Percentiles rank a stretch among this genome's conserved stretches.
These are phyloP conservation scores for Adineta ricciae DNA, from an alignment of 2,888 invertebrate species.

Conservation along the genomic window DNA sequence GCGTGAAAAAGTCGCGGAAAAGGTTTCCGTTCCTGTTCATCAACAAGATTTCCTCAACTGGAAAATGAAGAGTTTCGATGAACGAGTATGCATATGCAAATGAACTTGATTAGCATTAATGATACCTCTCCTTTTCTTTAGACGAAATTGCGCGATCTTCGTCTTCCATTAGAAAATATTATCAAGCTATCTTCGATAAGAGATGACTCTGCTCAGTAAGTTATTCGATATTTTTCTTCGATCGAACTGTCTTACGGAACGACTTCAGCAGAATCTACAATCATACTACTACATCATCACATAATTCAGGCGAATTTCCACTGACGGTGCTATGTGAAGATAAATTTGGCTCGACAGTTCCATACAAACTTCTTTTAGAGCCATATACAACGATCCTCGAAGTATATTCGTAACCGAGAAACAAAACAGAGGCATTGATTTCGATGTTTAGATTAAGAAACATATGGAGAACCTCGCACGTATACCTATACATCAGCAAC, in stretches of 20 bases:
- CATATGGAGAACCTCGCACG: neutral
- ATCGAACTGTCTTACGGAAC: neutral
- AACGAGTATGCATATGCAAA: neutral
- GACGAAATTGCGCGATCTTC: neutral
- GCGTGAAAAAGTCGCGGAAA: neutral
- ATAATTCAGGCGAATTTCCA: neutral
- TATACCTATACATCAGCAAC: neutral
- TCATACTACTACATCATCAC: neutral
- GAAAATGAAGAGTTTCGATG: neutral
- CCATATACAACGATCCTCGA: neutral
- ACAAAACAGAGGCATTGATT: neutral
- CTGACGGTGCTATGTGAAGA: neutral
- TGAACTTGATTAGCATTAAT: neutral
- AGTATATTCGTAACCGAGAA: neutral
- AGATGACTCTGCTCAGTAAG: neutral
- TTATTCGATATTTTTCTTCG: neutral
- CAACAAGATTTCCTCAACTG: conserved; percentile 3
- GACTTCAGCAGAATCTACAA: neutral
- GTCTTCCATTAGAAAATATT: neutral
- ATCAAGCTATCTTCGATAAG: neutral
- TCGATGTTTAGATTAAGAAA: neutral
- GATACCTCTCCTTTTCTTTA: neutral
- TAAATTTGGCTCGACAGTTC: neutral
- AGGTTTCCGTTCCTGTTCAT: neutral
- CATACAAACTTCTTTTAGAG: neutral